Evolutionary conservation across 2,113 vertebrate species (phyloP).

Genomic region (Ursus arctos): DNA sequence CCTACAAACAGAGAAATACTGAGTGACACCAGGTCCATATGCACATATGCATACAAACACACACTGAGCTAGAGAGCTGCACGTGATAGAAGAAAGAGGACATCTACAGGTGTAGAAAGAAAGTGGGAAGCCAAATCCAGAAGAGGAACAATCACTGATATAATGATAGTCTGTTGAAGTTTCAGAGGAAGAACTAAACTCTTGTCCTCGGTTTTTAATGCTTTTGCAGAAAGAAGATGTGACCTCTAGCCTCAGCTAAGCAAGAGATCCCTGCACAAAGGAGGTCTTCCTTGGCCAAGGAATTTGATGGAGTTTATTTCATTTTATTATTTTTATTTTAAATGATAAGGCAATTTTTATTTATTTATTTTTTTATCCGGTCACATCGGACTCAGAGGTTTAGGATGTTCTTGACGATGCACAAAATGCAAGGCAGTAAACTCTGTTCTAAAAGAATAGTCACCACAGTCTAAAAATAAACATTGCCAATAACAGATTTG

Average conservation of each 20-base stretch:
- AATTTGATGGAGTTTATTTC: neutral
- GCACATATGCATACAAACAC: neutral
- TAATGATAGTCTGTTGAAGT: too few species aligned
- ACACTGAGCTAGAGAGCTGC: neutral
- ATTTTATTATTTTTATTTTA: neutral
- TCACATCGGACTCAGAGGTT: neutral
- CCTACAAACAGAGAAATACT: neutral
- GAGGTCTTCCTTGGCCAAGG: neutral
- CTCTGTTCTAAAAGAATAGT: neutral
- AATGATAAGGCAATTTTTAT: neutral
- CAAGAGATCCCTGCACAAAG: neutral
- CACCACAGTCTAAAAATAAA: neutral
- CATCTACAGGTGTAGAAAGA: neutral
- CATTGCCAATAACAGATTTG: neutral
- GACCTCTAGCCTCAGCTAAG: neutral
- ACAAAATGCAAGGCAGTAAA: neutral
- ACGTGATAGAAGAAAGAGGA: neutral
- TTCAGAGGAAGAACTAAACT: neutral
- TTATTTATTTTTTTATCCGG: neutral
- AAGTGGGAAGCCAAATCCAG: neutral
- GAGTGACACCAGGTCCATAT: neutral
- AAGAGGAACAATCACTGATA: neutral
- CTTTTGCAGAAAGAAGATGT: neutral
- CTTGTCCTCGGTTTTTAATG: neutral
- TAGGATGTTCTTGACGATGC: neutral